Conservation (phyloP, 1,140 invertebrate species). For the Hestina assimilis region DNA sequence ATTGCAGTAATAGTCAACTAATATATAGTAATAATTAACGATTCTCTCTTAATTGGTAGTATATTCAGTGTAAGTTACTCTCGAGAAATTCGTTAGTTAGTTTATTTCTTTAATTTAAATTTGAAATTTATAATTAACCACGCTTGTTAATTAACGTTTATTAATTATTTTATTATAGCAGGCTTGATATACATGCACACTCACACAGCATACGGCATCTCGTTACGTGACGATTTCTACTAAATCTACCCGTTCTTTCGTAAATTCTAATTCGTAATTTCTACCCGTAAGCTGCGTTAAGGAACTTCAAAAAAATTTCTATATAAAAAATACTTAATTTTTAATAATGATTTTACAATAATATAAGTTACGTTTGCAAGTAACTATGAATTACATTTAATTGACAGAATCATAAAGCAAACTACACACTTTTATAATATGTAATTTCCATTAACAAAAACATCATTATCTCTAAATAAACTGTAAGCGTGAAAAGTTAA, state of each 20-base stretch:
- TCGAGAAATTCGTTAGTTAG: conserved; percentile 13
- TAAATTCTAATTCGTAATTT: too few relatives aligned
- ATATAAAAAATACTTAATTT: too few relatives aligned
- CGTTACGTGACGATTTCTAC: too few relatives aligned
- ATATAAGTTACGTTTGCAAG: too few relatives aligned
- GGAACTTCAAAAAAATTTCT: too few relatives aligned
- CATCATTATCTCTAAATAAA: neutral
- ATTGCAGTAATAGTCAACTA: conserved; percentile 41
- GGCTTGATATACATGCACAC: neutral
- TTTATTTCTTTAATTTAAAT: neutral
- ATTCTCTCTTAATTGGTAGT: conserved; percentile 36
- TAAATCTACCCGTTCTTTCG: too few relatives aligned
- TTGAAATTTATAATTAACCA: neutral
- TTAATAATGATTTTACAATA: too few relatives aligned
- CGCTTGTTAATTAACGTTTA: neutral
- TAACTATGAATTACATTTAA: neutral
- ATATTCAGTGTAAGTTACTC: conserved; percentile 21
- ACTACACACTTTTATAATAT: neutral
- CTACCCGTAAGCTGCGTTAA: too few relatives aligned
- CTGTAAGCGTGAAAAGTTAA: too few relatives aligned
- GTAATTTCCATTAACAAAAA: neutral
- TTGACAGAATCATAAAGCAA: neutral
- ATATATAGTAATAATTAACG: conserved; percentile 44
- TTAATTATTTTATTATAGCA: neutral
- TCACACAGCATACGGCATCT: too few relatives aligned